A percentile compares a stretch with the other conserved stretches of the same genome.
Conservation (phyloP, 2,113 vertebrate species). For the Megaceryle maxima region DNA sequence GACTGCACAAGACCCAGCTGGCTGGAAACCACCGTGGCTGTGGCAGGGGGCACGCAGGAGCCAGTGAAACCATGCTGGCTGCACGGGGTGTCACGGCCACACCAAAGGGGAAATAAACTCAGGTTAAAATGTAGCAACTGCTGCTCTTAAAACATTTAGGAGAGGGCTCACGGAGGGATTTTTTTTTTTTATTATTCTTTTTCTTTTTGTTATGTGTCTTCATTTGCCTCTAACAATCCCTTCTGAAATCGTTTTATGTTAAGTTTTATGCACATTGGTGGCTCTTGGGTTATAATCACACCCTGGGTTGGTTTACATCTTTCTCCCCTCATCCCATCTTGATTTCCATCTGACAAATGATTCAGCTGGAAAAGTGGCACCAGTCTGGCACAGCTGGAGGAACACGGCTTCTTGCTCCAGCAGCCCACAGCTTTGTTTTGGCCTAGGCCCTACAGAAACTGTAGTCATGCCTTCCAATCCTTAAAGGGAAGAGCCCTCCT, state of each 20-base stretch:
- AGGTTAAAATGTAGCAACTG: background rate
- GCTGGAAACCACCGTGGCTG: background rate
- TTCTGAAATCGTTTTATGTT: background rate
- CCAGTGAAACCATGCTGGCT: background rate
- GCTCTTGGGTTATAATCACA: background rate
- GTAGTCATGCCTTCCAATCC: background rate
- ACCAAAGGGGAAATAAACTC: background rate
- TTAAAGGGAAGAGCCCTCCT: background rate
- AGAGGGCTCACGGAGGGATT: background rate
- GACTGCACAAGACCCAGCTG: background rate
- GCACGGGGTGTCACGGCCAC: fast-evolving
- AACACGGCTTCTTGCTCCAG: background rate
- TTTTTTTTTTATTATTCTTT: no score
- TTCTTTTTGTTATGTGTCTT: background rate
- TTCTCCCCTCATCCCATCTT: slow-evolving; percentile 13
- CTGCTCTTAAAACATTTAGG: background rate
- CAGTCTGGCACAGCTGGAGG: slow-evolving; percentile 35
- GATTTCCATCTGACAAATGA: slow-evolving; percentile 25
- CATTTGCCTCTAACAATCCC: slow-evolving; percentile 33
- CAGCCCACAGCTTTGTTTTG: background rate
- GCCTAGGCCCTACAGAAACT: background rate
- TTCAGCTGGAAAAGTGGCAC: slow-evolving; percentile 9
- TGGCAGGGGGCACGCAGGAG: fast-evolving
- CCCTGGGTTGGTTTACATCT: background rate
- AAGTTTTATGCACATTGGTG: slow-evolving; percentile 5